Percentiles rank a stretch among this genome's conserved stretches.
These are phyloP conservation scores for Columba livia DNA, from an alignment of 2,113 vertebrate species.

Conservation along the genomic window DNA sequence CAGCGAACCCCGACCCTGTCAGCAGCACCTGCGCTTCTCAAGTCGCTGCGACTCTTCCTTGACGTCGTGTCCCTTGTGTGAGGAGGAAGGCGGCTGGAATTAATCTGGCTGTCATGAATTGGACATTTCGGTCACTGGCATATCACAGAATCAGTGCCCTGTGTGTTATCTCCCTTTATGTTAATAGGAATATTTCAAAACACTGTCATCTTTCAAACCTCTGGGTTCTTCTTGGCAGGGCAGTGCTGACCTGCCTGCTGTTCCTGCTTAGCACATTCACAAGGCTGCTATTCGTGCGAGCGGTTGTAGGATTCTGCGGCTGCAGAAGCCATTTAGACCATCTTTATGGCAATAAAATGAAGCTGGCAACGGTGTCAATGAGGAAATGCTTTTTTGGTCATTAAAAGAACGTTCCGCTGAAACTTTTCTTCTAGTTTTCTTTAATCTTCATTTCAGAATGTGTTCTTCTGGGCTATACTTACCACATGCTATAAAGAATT, in stretches of 20 bases:
- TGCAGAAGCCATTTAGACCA: background rate
- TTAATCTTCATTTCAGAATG: background rate
- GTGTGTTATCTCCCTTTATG: background rate
- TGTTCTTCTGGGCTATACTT: background rate
- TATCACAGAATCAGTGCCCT: background rate
- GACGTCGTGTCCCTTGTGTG: background rate
- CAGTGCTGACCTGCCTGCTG: constrained; percentile 38
- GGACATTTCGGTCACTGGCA: background rate
- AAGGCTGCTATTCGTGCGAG: background rate
- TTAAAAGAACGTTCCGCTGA: background rate
- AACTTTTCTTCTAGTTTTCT: background rate
- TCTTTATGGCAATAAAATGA: constrained; percentile 2
- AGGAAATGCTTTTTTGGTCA: background rate
- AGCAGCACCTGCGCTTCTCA: background rate
- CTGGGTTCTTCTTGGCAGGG: constrained; percentile 8
- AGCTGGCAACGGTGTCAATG: background rate
- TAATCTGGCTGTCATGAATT: background rate
- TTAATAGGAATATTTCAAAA: background rate
- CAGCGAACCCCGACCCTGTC: background rate
- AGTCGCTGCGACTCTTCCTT: background rate
- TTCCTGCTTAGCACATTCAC: background rate
- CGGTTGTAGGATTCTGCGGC: background rate
- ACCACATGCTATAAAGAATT: background rate
- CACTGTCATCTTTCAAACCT: background rate
- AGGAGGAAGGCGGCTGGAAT: background rate